Evolutionary conservation across 1,140 invertebrate species (phyloP), one percentile per base, ranked within the genome.

Genomic region (Ladona fulva): DNA sequence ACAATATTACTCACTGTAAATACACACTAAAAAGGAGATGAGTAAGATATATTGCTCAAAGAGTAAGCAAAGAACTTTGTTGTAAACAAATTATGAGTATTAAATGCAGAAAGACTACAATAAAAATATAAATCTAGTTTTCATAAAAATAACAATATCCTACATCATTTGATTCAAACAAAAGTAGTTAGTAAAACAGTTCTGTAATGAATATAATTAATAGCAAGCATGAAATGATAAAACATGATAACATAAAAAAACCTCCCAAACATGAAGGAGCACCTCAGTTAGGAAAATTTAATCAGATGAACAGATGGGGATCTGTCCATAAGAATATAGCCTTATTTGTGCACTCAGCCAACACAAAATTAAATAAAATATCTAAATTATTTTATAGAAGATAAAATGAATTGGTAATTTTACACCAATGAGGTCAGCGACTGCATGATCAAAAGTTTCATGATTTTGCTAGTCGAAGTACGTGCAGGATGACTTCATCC

Each of bases 401-500:
- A 66, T 19, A 6, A 66, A 16, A 16, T 66, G 52, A 16, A 66
- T 3, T 19, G 1, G 16, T 66, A 3, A 66, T 22, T 19, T 3
- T 16, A 19, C 16, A 22, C 52, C 5, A 19, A 19, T 52, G 44
- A 11, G 10, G 44, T 52, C 44, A 11, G 10, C 44, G 14, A 3
- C 52, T 22, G n/a, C 3, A 3, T 19, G 5, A 66, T 3, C 1
- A 66, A 66, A 66, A 19, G 5, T 3, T 22, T 66, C 52, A 66
- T 6, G 52, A 66, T 80, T 90, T 90, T 76, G 90, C 90, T 79
- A 91, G 85, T 83, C 88, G 87, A 78, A 93, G 83, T 74, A 94
- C 90, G 81, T 93, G 91, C 76, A 92, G 83, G 82, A 94, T 93
- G 14, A 93, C 92, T 84, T 94, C 91, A 83, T 94, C 92, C 14